These are phyloP conservation scores for Pygoscelis adeliae DNA, from an alignment of 2,113 vertebrate genomes.

Conservation along the genomic window DNA sequence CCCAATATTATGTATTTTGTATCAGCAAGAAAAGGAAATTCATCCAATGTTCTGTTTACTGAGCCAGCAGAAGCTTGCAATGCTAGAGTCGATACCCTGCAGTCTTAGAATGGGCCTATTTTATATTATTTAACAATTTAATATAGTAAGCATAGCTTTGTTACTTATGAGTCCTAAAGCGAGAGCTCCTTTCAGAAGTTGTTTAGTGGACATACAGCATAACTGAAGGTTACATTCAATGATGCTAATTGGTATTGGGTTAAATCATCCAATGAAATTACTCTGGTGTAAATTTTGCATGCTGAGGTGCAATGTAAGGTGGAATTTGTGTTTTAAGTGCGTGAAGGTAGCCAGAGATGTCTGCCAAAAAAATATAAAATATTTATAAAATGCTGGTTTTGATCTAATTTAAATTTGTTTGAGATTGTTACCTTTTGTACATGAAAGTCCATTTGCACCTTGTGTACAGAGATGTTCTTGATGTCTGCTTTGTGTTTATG, in stretches of 20 bases:
- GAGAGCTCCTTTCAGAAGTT: neutral
- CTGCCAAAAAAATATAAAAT: neutral
- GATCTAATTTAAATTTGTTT: neutral
- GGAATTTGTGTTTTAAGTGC: neutral
- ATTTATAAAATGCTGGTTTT: neutral
- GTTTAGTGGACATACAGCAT: neutral
- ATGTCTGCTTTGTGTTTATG: neutral
- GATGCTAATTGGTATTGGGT: neutral
- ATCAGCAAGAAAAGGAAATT: neutral
- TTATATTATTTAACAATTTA: neutral
- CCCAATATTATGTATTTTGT: neutral
- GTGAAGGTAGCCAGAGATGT: neutral
- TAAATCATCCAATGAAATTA: neutral
- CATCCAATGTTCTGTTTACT: neutral
- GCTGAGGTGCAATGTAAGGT: neutral
- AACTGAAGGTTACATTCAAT: neutral
- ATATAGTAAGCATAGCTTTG: neutral
- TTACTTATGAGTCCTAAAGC: neutral
- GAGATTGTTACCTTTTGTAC: neutral
- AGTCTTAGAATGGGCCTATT: neutral
- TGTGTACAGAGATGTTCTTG: neutral
- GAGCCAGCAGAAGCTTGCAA: neutral
- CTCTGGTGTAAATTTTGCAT: neutral
- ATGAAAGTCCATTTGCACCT: neutral
- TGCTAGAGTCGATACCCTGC: neutral